These are phyloP conservation scores for Mionectes olivaceus DNA, from an alignment of 2,797 vertebrate species.

Conservation along the genomic window DNA sequence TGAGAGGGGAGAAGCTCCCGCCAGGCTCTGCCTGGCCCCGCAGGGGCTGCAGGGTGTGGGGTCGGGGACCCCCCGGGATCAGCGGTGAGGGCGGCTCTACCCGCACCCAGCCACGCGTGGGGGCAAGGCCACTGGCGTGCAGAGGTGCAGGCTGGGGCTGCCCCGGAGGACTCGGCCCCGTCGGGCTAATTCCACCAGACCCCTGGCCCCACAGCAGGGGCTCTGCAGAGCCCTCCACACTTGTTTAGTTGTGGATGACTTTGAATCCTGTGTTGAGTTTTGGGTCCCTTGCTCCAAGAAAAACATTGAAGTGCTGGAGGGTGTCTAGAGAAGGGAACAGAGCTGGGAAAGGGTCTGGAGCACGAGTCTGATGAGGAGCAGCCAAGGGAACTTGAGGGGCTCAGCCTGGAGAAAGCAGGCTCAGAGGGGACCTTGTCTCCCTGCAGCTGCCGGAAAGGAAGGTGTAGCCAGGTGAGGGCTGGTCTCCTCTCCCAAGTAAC, in stretches of 20 bases:
- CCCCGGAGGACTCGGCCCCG: background rate
- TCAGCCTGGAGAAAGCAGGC: background rate
- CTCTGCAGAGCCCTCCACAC: background rate
- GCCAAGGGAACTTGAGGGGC: no score
- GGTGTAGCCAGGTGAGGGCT: background rate
- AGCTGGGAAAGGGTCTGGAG: background rate
- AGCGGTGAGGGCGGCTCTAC: background rate
- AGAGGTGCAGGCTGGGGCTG: background rate
- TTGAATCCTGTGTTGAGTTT: background rate
- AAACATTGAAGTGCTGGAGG: background rate
- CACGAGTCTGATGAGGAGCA: background rate
- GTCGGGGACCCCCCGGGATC: no score
- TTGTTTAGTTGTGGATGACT: rapidly evolving
- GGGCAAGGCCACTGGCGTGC: background rate
- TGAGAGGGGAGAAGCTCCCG: background rate
- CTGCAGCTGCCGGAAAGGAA: background rate
- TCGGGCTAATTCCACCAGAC: background rate
- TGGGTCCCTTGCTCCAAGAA: background rate
- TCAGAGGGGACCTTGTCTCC: background rate
- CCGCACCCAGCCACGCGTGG: rapidly evolving
- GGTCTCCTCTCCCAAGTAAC: background rate
- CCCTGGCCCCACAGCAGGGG: rapidly evolving
- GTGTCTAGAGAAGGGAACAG: background rate
- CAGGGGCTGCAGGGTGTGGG: no score
- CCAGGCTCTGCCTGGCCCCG: background rate